Evolutionary conservation across 2,113 vertebrate genomes (phyloP), one percentile per base, ranked within the genome.

Genomic region (Solenodon paradoxus): DNA sequence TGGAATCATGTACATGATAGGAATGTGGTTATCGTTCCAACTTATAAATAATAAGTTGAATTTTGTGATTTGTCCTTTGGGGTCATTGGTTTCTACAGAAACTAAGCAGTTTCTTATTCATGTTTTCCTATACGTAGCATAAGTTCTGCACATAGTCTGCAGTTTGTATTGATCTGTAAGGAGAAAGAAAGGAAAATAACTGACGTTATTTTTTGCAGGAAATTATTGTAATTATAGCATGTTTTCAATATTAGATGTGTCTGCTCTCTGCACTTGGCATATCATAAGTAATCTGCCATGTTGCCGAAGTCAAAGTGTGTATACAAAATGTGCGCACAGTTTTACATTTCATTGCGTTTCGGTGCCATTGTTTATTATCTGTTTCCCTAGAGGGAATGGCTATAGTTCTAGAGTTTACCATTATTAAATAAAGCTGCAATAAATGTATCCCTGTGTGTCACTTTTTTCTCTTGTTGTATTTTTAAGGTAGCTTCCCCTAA

Each of bases 271-370:
- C n/a, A 77, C 40, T 88, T 96, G 78, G 47, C 32, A 49, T 88
- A 75, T 66, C n/a, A 22, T 88, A 69, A 90, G 42, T 79, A 84
- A 95, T 91, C 95, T 95, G 32, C 87, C 57, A 45, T 81, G 79
- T 82, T 86, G 78, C 68, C 61, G 63, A 28, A 49, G n/a, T n/a
- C n/a, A n/a, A n/a, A n/a, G n/a, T n/a, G n/a, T n/a, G n/a, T n/a
- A n/a, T n/a, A n/a, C n/a, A n/a, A n/a, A n/a, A n/a, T n/a, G n/a
- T n/a, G n/a, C n/a, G n/a, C 28, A 79, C 13, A 20, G 51, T 74
- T 86, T 94, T 93, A 90, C 68, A 79, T 89, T 92, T 47, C 63
- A 51, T 22, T 89, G 72, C 74, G n/a, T 88, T 93, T 83, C 53
- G 5, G 3, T 84, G 40, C 45, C 63, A 32, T 75, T 75, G 94